phyloP scores from a whole-genome alignment of 2,113 vertebrate genomes.

The Hemiscyllium ocellatum region DNA sequence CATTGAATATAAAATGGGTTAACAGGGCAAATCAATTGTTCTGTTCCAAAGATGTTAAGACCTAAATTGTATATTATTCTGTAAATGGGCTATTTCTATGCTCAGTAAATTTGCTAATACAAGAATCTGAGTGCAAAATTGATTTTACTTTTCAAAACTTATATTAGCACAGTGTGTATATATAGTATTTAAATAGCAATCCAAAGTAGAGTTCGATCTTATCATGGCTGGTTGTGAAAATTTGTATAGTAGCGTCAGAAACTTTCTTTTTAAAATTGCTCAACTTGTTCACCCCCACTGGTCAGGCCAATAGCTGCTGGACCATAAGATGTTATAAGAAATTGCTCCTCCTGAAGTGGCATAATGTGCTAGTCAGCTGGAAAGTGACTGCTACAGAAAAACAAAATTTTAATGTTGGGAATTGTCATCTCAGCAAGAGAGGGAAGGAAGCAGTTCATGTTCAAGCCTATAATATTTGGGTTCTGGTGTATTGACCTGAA shows the following conservation, averaged over 20 bases:
- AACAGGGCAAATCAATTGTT: background rate
- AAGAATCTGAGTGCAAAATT: background rate
- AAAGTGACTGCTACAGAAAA: background rate
- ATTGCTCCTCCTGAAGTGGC: background rate
- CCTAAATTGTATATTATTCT: background rate
- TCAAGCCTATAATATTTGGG: too few species aligned
- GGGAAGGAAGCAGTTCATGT: too few species aligned
- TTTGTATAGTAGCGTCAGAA: background rate
- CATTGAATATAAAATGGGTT: background rate
- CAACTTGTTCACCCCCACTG: background rate
- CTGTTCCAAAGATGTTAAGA: background rate
- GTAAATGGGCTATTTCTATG: background rate
- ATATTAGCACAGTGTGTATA: background rate
- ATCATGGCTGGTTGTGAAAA: background rate
- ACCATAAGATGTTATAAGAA: background rate
- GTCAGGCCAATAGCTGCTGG: background rate
- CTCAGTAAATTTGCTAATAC: background rate
- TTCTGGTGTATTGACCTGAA: too few species aligned
- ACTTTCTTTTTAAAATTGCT: background rate
- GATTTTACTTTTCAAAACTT: background rate
- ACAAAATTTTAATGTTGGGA: background rate
- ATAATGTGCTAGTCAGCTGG: background rate
- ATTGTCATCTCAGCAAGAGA: too few species aligned
- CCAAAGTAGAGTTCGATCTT: background rate
- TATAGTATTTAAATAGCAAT: background rate